These are phyloP conservation scores for Dilophus febrilis DNA, from an alignment of 2,888 invertebrate species.

Conservation along the genomic window DNA sequence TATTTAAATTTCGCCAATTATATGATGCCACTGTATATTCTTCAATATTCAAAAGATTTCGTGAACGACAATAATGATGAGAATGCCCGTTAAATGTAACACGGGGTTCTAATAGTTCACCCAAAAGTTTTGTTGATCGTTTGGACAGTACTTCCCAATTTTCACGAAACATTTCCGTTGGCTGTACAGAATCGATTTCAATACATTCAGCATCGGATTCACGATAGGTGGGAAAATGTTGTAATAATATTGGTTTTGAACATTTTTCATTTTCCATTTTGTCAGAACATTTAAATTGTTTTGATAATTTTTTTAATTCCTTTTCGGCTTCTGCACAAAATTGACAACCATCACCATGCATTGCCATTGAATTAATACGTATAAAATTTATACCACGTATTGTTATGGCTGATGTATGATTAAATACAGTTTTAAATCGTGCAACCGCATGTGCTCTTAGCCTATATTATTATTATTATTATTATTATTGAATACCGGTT, in stretches of 20 bases:
- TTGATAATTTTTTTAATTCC: slow-evolving; percentile 44
- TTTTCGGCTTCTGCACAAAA: slow-evolving; percentile 67
- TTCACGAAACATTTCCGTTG: slow-evolving; percentile 54
- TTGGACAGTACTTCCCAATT: slow-evolving; percentile 82
- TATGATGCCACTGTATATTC: slow-evolving; percentile 86
- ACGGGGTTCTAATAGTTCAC: slow-evolving; percentile 46
- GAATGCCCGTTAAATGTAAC: slow-evolving; percentile 79
- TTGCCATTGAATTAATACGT: slow-evolving; percentile 88
- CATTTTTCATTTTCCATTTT: background rate
- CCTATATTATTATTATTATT: slow-evolving; percentile 26
- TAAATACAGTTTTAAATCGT: slow-evolving; percentile 54
- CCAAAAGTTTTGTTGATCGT: slow-evolving; percentile 56
- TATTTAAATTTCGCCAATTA: slow-evolving; percentile 86
- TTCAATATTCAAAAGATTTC: slow-evolving; percentile 35
- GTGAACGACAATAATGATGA: slow-evolving; percentile 72
- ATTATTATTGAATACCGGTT: slow-evolving; percentile 1
- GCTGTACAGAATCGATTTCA: slow-evolving; percentile 62
- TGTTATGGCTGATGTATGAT: slow-evolving; percentile 56
- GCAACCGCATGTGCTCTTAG: slow-evolving; percentile 53
- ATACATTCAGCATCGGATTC: slow-evolving; percentile 70
- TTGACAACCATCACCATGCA: slow-evolving; percentile 86
- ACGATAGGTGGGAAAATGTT: slow-evolving; percentile 92
- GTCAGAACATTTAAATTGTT: slow-evolving; percentile 28
- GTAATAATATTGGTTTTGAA: slow-evolving; percentile 24
- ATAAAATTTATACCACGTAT: slow-evolving; percentile 71